Evolutionary conservation across 2,888 invertebrate genomes (phyloP).

Genomic region (Anodontia alba): DNA sequence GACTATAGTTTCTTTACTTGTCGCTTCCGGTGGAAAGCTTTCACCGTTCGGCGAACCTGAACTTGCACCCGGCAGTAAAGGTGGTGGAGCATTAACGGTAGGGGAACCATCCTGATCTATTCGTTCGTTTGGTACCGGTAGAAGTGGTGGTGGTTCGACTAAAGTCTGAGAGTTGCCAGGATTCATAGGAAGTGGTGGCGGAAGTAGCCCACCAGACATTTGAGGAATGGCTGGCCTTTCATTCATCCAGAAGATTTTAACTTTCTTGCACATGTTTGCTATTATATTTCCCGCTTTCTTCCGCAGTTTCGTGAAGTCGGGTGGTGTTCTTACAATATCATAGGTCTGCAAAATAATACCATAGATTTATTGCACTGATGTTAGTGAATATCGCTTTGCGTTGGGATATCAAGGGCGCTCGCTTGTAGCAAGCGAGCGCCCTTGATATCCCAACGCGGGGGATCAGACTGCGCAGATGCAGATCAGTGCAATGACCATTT

Average conservation of each 20-base stretch:
- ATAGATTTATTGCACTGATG: no score
- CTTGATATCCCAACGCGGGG: no score
- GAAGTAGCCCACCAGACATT: not conserved
- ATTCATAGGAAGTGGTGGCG: not conserved
- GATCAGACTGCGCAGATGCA: no score
- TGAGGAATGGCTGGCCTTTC: not conserved
- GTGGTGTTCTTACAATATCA: not conserved
- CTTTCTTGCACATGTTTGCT: constrained; percentile 1
- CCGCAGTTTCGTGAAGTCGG: not conserved
- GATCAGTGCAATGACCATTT: no score
- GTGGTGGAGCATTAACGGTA: not conserved
- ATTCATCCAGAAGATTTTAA: not conserved
- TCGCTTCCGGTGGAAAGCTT: no score
- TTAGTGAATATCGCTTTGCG: no score
- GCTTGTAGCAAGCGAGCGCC: no score
- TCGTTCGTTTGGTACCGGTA: not conserved
- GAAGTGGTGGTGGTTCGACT: not conserved
- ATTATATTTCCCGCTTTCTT: not conserved
- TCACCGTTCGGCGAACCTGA: not conserved
- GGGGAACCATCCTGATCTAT: not conserved
- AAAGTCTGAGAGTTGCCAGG: not conserved
- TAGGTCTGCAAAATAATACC: not conserved
- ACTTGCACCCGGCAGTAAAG: not conserved
- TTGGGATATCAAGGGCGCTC: no score
- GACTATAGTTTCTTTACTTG: not conserved